Evolutionary conservation across 2,113 vertebrate genomes (phyloP).

Genomic region (Prinia subflava): DNA sequence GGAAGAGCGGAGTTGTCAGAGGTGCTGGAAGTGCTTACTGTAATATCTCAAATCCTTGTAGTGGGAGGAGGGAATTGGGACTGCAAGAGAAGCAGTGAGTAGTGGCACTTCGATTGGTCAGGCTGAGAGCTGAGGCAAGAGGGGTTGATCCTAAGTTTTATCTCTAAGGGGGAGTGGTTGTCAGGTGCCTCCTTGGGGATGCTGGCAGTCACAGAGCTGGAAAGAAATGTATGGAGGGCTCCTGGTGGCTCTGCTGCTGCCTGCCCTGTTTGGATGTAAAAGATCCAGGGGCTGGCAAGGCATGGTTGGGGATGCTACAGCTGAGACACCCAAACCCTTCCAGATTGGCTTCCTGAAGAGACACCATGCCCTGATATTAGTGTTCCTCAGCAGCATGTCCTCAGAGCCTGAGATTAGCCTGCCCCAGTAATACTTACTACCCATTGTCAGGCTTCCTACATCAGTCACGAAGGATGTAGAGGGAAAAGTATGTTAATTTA

Average conservation of each 20-base stretch:
- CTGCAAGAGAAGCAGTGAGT: neutral
- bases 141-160: neutral
- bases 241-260: neutral
- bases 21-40: neutral
- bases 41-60: neutral
- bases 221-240: neutral
- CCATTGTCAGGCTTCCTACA: neutral
- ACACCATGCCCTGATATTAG: neutral
- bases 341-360: neutral
- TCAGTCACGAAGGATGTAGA: neutral
- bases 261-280: neutral
- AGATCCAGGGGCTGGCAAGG: neutral
- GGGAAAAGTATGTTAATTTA: neutral
- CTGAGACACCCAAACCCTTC: fast-evolving
- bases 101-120: neutral
- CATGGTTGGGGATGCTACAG: neutral
- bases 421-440: neutral
- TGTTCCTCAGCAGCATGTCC: neutral
- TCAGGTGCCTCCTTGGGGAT: neutral
- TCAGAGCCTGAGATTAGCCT: neutral
- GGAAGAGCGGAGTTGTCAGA: neutral
- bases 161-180: neutral
- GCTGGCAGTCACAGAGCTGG: neutral
- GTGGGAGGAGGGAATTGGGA: neutral
- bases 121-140: neutral